A percentile compares a stretch with the other conserved stretches of the same genome.
Evolutionary conservation across 2,888 invertebrate genomes (phyloP).

Genomic region (Trichogramma evanescens): DNA sequence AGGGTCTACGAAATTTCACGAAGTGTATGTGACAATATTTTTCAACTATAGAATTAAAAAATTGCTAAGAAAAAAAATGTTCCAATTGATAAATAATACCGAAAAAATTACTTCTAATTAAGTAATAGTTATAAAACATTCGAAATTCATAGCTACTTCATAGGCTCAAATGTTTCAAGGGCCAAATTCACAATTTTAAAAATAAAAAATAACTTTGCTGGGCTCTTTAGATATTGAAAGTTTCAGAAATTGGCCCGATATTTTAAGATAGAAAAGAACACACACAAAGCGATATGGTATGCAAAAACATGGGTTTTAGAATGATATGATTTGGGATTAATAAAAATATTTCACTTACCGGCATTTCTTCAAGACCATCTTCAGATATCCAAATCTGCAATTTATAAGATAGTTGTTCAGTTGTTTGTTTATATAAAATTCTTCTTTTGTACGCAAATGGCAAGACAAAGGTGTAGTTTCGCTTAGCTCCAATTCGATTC

Average conservation of each 20-base stretch:
- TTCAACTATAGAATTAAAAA: background rate
- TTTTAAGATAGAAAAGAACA: background rate
- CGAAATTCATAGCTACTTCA: too few species aligned
- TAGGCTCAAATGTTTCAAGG: too few species aligned
- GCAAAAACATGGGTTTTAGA: too few species aligned
- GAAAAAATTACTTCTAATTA: too few species aligned
- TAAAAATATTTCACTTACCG: constrained; percentile 58
- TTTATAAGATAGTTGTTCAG: constrained; percentile 22
- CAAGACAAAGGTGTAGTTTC: constrained; percentile 10
- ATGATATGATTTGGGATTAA: background rate
- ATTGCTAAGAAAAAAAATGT: background rate
- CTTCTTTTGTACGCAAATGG: background rate
- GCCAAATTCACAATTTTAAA: too few species aligned
- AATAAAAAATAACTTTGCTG: too few species aligned
- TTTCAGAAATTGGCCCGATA: background rate
- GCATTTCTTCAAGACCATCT: constrained; percentile 68
- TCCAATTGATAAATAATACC: background rate
- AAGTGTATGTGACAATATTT: background rate
- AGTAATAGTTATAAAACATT: too few species aligned
- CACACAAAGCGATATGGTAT: too few species aligned
- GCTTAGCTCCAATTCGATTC: background rate
- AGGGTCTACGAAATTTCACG: too few species aligned
- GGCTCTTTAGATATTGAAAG: background rate
- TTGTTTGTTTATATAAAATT: constrained; percentile 9
- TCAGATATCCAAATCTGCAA: constrained; percentile 74